A percentile compares a stretch with the other conserved stretches of the same genome.
Conservation (phyloP, 2,797 vertebrate species). For the Acanthurus tractus region DNA sequence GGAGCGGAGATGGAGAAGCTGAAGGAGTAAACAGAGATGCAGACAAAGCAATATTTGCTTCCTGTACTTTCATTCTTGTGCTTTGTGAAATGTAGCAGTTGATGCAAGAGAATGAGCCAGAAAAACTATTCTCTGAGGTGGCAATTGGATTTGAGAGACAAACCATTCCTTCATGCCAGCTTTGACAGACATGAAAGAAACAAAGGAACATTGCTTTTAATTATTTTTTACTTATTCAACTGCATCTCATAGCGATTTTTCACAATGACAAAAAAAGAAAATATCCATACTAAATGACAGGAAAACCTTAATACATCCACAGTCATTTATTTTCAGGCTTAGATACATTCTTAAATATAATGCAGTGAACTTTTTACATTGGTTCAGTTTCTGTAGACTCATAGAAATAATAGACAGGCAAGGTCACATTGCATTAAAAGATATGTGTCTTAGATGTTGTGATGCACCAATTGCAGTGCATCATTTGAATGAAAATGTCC, state of each 20-base stretch:
- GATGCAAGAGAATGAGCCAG: conserved; percentile 32
- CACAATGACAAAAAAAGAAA: not conserved
- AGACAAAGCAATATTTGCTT: conserved; percentile 70
- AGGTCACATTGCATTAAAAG: conserved; percentile 16
- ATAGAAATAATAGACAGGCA: not conserved
- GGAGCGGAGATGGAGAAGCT: conserved; percentile 47
- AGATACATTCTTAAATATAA: not conserved
- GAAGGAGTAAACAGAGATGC: conserved; percentile 62
- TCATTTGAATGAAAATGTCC: conserved; percentile 42
- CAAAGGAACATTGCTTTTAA: conserved; percentile 19
- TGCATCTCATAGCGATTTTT: conserved; percentile 8
- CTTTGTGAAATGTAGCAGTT: conserved; percentile 48
- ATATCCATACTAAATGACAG: not conserved
- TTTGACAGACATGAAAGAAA: conserved; percentile 21
- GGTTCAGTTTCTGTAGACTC: conserved; percentile 1
- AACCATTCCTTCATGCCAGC: conserved; percentile 25
- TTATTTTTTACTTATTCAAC: not conserved
- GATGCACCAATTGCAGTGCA: conserved; percentile 41
- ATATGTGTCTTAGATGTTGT: conserved; percentile 35
- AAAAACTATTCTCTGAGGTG: conserved; percentile 44
- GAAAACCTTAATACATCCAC: not conserved
- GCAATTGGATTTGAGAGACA: conserved; percentile 30
- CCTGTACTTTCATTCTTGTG: conserved; percentile 44
- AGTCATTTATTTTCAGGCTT: not conserved
- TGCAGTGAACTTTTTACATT: not conserved